Evolutionary conservation across 2,888 invertebrate genomes (phyloP), one percentile per base, ranked within the genome.

Genomic region (Trachelus tabidus): DNA sequence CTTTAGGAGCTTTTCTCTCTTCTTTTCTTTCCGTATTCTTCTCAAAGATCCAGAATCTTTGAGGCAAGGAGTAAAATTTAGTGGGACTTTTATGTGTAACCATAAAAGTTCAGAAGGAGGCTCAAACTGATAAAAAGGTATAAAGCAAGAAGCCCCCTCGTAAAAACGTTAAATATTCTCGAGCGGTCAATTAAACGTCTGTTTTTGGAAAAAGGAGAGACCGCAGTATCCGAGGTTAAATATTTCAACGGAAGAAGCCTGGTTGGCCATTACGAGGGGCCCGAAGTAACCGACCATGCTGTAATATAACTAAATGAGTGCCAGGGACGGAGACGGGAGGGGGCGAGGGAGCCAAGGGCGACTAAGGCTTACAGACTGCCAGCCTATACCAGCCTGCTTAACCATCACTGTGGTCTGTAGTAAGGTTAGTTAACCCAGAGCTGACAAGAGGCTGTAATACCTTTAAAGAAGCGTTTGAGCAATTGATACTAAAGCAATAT

Each of bases 271-370:
- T 73, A n/a, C 15, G 3, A 73, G 73, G 73, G 23, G 73, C 15
- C 73, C 15, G 35, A 31, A 34, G 33, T 73, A 73, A 73, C 73
- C 73, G 73, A 33, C 73, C 35, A 34, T 73, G 34, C 34, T 33
- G 35, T 34, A 73, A 73, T 73, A 33, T 73, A 73, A 73, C 34
- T 73, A 73, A 73, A 73, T 73, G 73, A 73, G 73, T 73, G 11
- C 73, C n/a, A 15, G 30, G 4, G 12, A 15, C 12, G 37, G 37
- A 34, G 34, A 34, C 3, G 37, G 12, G 4, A 1, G 12, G 33
- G 33, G 33, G 3, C 3, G 33, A 4, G 12, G 12, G 37, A 12
- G 1, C 6, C 12, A 69, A 69, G 12, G 30, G 69, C 69, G 69
- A 69, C 69, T 11, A 69, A 69, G 31, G 69, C 69, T 31, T 69